These are phyloP conservation scores for Erithacus rubecula DNA, from an alignment of 2,797 vertebrate species.

Conservation along the genomic window DNA sequence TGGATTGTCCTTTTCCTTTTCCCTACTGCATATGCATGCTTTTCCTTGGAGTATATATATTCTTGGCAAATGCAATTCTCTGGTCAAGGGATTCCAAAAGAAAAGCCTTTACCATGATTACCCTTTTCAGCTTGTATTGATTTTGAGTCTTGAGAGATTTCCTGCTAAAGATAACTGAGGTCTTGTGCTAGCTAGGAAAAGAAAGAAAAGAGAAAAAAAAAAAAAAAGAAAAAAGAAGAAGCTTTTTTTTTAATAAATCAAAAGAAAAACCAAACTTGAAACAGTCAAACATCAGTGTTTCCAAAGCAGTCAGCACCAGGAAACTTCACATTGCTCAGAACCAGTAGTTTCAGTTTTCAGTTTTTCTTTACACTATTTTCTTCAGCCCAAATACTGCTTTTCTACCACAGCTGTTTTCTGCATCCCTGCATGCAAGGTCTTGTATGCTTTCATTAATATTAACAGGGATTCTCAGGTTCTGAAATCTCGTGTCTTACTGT, in stretches of 20 bases:
- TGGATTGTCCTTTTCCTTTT: neutral
- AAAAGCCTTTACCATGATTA: neutral
- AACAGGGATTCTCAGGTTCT: neutral
- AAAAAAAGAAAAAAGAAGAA: neutral
- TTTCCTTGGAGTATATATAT: neutral
- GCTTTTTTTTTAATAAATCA: neutral
- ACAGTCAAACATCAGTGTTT: neutral
- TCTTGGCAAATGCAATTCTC: neutral
- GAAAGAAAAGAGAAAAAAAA: neutral
- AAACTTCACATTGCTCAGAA: neutral
- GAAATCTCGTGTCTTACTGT: neutral
- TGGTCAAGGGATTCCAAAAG: neutral
- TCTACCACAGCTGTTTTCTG: neutral
- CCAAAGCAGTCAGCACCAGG: neutral
- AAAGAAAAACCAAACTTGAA: neutral
- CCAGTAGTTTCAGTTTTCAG: neutral
- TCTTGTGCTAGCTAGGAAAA: neutral
- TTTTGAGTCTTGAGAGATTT: slow-evolving; percentile 27
- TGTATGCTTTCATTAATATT: neutral
- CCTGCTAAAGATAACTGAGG: neutral
- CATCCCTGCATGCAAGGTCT: neutral
- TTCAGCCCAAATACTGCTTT: neutral
- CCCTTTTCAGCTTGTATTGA: slow-evolving; percentile 14
- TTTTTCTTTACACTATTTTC: neutral
- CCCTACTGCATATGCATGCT: neutral